Evolutionary conservation across 2,888 invertebrate species (phyloP), one percentile per base, ranked within the genome.

Genomic region (Gymnosoma rotundatum): DNA sequence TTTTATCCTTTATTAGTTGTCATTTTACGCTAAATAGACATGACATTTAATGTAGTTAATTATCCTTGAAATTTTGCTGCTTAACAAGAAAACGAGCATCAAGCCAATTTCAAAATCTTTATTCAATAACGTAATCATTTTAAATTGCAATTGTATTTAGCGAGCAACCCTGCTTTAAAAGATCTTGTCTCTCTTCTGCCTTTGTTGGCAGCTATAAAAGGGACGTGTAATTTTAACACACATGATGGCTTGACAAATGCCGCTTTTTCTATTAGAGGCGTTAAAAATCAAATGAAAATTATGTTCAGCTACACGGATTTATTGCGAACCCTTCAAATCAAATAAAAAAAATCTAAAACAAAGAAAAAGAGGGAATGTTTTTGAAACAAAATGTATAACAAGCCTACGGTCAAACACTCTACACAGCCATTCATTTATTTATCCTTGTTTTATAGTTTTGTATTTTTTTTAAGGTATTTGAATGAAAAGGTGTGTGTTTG

Each of bases 241-340:
- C 1, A 25, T 25, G 25, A 48, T n/a, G 73, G 78, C 74, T 42
- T 42, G 42, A 42, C 42, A 42, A 42, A 84, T 81, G 73, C 32
- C 58, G 20, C 54, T 69, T 73, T 64, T 56, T 20, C 48, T 45
- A 48, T 56, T 79, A 81, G 81, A 84, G 84, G 84, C 84, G 84
- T 84, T 70, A 78, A 81, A 84, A 81, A 84, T 84, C 80, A 84
- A 84, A 84, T 81, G 42, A 60, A 73, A 75, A 60, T 75, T 48
- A 66, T 20, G 63, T 48, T 63, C 50, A 52, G 25, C 42, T 18
- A n/a, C 66, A 83, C 54, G 72, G 70, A 64, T 75, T 72, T 72
- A 72, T 54, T 20, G 63, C 20, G 52, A 72, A 81, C 67, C 84
- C 74, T 84, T 75, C 78, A 78, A 54, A 52, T 20, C 4, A 50